Conservation (phyloP, 2,888 invertebrate species). For the Amiota minor region DNA sequence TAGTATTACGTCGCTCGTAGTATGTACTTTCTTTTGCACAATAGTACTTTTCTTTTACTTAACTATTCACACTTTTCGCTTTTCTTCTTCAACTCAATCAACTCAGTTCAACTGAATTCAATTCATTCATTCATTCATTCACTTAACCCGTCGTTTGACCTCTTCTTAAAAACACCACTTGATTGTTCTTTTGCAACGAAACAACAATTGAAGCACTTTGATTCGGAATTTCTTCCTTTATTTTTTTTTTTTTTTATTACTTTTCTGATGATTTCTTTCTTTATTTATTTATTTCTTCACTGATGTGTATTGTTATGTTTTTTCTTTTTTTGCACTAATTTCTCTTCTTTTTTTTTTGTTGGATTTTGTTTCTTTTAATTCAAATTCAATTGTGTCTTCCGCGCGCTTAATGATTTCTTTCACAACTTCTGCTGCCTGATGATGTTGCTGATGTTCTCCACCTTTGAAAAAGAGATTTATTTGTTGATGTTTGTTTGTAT, state of each 20-base stretch:
- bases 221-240: slow-evolving; percentile 54
- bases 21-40: slow-evolving; percentile 16
- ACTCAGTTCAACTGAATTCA: not conserved
- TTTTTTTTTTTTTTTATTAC: slow-evolving; percentile 38
- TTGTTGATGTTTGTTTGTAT: slow-evolving; percentile 12
- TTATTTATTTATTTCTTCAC: slow-evolving; percentile 22
- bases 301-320: not conserved
- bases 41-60: not conserved
- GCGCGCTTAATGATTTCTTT: slow-evolving; percentile 50
- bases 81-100: not conserved
- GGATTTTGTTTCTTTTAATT: slow-evolving; percentile 61
- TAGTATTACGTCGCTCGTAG: not conserved
- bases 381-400: slow-evolving; percentile 63
- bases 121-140: not conserved
- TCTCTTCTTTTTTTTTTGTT: slow-evolving; percentile 40
- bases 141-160: slow-evolving; percentile 43
- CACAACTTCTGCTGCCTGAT: not conserved
- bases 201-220: slow-evolving; percentile 57
- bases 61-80: not conserved
- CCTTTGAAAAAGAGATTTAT: not conserved
- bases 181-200: too few species aligned
- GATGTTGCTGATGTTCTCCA: not conserved
- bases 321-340: slow-evolving; percentile 35
- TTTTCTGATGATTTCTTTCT: slow-evolving; percentile 31
- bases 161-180: slow-evolving; percentile 39